Base-by-base conservation (phyloP, 1,140 invertebrate genomes). In the Stegodyphus dumicola region DNA sequence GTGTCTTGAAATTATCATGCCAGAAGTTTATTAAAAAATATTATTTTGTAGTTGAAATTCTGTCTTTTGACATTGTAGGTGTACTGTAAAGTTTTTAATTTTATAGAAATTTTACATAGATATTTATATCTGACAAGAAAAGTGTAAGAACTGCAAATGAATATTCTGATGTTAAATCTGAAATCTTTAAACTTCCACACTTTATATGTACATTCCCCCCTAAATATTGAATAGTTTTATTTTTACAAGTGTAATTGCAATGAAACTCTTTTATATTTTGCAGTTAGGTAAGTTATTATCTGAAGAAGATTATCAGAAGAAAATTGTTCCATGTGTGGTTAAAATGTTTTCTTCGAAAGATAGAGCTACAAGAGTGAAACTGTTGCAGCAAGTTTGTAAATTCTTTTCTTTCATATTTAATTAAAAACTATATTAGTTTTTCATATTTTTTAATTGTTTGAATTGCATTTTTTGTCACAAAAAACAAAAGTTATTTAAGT, bases 341-440 rank as follows among this genome's bases (percentile, higher is more conserved):
- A 99, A 99, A 91, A 92, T 99, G 71, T 99, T 99, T 90, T 94
- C 95, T 0, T 98, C 96, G 0, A 97, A 97, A 88, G 98, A 99
- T 91, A 92, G 98, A 88, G 96, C 96, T 2, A 99, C 98, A 0
- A 92, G 98, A 88, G 96, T 98, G 9, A 94, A 97, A 87, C 92
- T 99, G 65, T 91, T 99, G 69, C 97, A 98, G 89, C 97, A 99
- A 91, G 92, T 33, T 33, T 33, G 33, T 93, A 79, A 88, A 52
- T 75, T 52, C 6, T 17, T 17, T n/a, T 7, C n/a, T n/a, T 54
- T 54, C 6, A 54, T 60, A 60, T 15, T 33, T 33, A 33, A 33
- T 13, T 71, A 71, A 51, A 13, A 52, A 51, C 6, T 13, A 51
- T 71, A 51, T 71, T 71, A 49, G 48, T 10, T 7, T 6, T 6